A percentile compares a stretch with the other conserved stretches of the same genome.
Evolutionary conservation across 2,888 invertebrate genomes (phyloP).

Genomic region (Raillietiella orientalis): DNA sequence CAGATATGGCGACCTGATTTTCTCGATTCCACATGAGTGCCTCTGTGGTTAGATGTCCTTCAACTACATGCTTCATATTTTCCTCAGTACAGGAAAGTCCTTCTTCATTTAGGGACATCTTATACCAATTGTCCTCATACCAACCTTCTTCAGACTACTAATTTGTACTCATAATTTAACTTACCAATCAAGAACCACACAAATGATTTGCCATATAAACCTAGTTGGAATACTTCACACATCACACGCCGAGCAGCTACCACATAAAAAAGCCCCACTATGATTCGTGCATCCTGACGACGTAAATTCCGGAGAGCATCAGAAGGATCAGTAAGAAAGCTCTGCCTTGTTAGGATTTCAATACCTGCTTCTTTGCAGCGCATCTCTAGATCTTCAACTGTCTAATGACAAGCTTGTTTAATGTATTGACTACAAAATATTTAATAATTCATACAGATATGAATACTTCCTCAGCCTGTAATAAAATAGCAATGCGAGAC

Average conservation of each 20-base stretch:
- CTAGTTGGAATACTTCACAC: conserved; percentile 81
- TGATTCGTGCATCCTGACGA: conserved; percentile 82
- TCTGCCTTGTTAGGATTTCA: conserved; percentile 83
- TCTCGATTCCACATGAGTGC: conserved; percentile 97
- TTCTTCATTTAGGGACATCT: conserved; percentile 48
- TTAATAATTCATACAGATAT: conserved; percentile 28
- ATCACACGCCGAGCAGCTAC: conserved; percentile 83
- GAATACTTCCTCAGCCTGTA: conserved; percentile 95
- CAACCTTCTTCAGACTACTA: conserved; percentile 25
- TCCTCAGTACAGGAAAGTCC: conserved; percentile 69
- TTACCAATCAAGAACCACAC: conserved; percentile 97
- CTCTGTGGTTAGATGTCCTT: conserved; percentile 92
- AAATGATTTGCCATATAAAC: conserved; percentile 71
- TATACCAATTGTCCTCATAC: conserved; percentile 99
- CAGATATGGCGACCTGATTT: conserved; percentile 69
- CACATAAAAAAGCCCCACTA: conserved; percentile 93
- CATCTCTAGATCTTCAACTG: conserved; percentile 83
- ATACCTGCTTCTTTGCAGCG: conserved; percentile 69
- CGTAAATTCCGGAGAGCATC: conserved; percentile 75
- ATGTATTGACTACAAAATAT: conserved; percentile 1
- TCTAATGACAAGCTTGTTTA: conserved; percentile 20
- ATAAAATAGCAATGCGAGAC: conserved; percentile 85
- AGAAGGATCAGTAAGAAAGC: conserved; percentile 81
- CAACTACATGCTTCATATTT: conserved; percentile 74
- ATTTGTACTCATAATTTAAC: conserved; percentile 8